Base-by-base conservation (phyloP, 2,888 invertebrate genomes). In the Ellobium chinense region DNA sequence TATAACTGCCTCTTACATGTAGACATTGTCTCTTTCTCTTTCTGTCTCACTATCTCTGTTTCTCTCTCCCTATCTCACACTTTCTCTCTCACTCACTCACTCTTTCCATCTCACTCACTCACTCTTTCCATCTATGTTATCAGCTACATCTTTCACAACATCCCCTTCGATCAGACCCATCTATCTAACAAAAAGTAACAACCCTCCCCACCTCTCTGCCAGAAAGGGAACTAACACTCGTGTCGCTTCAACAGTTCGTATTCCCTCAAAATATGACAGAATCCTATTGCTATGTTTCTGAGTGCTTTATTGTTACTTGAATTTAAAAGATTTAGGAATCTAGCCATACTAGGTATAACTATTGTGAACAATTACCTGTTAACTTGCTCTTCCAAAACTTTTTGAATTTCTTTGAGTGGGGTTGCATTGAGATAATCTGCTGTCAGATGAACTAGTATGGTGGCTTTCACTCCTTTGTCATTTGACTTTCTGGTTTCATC, bases 341-440 rank as follows among this genome's bases (percentile, higher is more conserved):
- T n/a, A n/a, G n/a, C n/a, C n/a, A n/a, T n/a, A n/a, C n/a, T n/a
- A n/a, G n/a, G n/a, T n/a, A n/a, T n/a, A n/a, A n/a, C n/a, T n/a
- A n/a, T n/a, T n/a, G n/a, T n/a, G n/a, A n/a, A n/a, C n/a, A 46
- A 46, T 68, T 36, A 68, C 77, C 14, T 29, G 21, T 37, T 68
- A 1, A 68, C 12, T 58, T 5, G 27, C 9, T 77, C 60, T 56
- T 60, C n/a, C 29, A 82, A 60, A 21, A 46, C 27, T 12, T 46
- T 60, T 12, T 54, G 31, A 31, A 82, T 36, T 0, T 31, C 66
- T 14, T 56, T 46, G 0, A 39, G 3, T 21, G 27, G 36, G 5
- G 79, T 60, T 0, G 82, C 80, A n/a, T 80, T 7, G 7, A 77
- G 29, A 37, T 80, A 80, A 29, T 73, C n/a, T 1, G 76, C 82